phyloP scores from a whole-genome alignment of 2,888 invertebrate genomes.

The Peribatodes rhomboidaria region DNA sequence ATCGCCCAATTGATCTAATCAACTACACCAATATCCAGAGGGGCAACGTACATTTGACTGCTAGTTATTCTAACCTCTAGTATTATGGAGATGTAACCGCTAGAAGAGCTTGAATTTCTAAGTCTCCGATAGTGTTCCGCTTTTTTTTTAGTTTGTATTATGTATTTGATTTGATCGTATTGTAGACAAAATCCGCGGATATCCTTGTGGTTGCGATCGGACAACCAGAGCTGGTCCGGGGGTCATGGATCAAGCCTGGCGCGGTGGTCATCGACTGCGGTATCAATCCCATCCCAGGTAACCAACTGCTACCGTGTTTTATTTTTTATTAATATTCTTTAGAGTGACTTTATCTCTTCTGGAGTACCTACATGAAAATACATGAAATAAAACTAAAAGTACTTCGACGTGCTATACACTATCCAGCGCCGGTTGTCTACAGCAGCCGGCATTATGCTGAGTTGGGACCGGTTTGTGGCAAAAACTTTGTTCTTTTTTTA shows the following conservation, averaged over 20 bases:
- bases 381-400: too few relatives aligned
- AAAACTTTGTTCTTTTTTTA: too few relatives aligned
- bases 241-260: constrained; percentile 98
- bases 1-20: constrained; percentile 16
- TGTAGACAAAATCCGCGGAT: constrained; percentile 92
- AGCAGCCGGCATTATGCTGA: too few relatives aligned
- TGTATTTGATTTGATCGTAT: constrained; percentile 11
- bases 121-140: not conserved
- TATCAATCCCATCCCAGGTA: constrained; percentile 96
- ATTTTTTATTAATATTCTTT: not conserved
- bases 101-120: not conserved
- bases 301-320: too few relatives aligned
- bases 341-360: too few relatives aligned
- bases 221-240: constrained; percentile 95
- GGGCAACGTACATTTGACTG: not conserved
- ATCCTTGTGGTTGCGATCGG: constrained; percentile 99
- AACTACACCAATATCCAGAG: constrained; percentile 9
- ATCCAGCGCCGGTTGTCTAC: too few relatives aligned
- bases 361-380: too few relatives aligned
- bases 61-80: not conserved
- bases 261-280: constrained; percentile 99
- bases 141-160: not conserved
- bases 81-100: not conserved
- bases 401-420: too few relatives aligned
- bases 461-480: too few relatives aligned